Percentiles rank a stretch among this genome's conserved stretches.
phyloP scores from a whole-genome alignment of 2,113 vertebrate species.

The Cyprinodon variegatus region DNA sequence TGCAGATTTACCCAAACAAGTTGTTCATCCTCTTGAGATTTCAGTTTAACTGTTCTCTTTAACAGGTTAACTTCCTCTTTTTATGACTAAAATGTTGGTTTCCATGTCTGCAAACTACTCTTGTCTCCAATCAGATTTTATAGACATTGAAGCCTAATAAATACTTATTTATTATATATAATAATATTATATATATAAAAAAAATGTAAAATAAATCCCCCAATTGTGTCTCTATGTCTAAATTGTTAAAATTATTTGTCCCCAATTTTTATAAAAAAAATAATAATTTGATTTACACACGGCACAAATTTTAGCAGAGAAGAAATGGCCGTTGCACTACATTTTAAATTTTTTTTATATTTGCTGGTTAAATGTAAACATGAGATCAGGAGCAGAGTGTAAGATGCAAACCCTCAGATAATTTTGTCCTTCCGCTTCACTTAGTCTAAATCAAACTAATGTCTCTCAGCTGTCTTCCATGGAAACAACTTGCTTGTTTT shows the following conservation, averaged over 20 bases:
- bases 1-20: too few species aligned
- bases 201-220: background rate
- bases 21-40: too few species aligned
- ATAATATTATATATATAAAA: background rate
- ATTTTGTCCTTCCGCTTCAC: background rate
- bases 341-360: background rate
- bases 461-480: slow-evolving; percentile 87
- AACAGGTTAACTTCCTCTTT: background rate
- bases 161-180: background rate
- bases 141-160: background rate
- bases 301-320: background rate
- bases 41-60: too few species aligned
- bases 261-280: background rate
- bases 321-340: background rate
- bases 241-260: background rate
- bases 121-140: background rate
- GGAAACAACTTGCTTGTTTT: slow-evolving; percentile 97
- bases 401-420: background rate
- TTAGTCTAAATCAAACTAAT: background rate
- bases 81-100: background rate
- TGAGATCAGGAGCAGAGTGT: too few species aligned
- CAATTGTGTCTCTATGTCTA: background rate
- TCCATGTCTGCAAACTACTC: background rate
- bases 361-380: background rate
- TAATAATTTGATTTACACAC: background rate